Evolutionary conservation across 2,113 vertebrate genomes (phyloP).

Genomic region (Bambusicola thoracicus): DNA sequence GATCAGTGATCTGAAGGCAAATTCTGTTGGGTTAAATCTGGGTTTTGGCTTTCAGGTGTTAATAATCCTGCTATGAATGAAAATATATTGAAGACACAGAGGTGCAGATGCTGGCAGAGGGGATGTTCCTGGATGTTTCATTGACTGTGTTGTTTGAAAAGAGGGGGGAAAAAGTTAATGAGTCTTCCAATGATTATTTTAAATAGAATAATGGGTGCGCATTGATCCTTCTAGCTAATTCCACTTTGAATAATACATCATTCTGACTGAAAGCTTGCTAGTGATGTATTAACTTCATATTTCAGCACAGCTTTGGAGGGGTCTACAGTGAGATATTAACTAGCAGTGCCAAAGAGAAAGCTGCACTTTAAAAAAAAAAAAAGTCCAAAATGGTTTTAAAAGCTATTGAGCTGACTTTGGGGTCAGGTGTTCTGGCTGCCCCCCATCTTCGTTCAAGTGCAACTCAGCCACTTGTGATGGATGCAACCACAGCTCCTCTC

Average conservation of each 20-base stretch:
- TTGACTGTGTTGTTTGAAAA: conserved; percentile 24
- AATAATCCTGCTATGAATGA: conserved; percentile 44
- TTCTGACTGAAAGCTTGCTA: conserved; percentile 58
- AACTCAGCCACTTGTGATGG: neutral
- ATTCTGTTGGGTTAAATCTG: neutral
- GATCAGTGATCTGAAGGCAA: conserved; percentile 52
- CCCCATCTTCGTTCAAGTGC: neutral
- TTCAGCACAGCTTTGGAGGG: conserved; percentile 47
- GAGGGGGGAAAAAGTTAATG: conserved; percentile 10
- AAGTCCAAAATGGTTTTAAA: conserved; percentile 25
- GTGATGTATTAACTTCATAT: conserved; percentile 72
- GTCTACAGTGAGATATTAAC: conserved; percentile 63
- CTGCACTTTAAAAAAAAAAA: neutral
- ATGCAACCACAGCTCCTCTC: neutral
- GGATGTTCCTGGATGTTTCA: neutral
- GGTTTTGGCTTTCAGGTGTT: conserved; percentile 41
- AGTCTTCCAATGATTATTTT: conserved; percentile 66
- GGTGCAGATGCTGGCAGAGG: neutral
- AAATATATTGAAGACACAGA: conserved; percentile 35
- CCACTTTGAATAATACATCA: conserved; percentile 67
- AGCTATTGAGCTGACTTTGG: neutral
- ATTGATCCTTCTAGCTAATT: conserved; percentile 75
- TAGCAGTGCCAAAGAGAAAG: conserved; percentile 30
- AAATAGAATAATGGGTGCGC: conserved; percentile 64
- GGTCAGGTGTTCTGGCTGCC: neutral